Percentiles rank a stretch among this genome's conserved stretches.
Conservation (phyloP, 30 jellyfish, hydroid and myxozoan genomes). For the Catostylus mosaicus region DNA sequence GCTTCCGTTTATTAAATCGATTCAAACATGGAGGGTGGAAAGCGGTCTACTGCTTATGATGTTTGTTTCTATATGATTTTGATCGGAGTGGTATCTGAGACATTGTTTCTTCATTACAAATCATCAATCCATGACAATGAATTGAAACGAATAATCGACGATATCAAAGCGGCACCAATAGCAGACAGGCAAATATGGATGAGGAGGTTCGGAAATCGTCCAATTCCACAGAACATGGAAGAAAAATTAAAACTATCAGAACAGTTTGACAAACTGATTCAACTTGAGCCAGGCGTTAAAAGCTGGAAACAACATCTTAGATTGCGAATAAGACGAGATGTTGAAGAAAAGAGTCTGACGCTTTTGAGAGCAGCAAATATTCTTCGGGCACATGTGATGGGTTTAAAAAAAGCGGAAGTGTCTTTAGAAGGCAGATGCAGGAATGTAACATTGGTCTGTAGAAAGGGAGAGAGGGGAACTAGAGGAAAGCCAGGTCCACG, state of each 20-base stretch:
- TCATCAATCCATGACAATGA: background rate
- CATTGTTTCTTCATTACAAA: constrained; percentile 4
- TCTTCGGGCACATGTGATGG: background rate
- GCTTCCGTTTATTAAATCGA: too few relatives aligned
- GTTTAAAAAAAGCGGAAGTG: background rate
- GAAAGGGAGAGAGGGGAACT: constrained; percentile 28
- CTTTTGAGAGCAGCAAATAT: background rate
- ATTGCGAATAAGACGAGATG: background rate
- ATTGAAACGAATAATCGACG: background rate
- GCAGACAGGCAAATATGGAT: background rate
- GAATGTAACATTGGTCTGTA: constrained; percentile 6
- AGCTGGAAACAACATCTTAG: background rate
- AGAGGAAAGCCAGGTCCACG: constrained; percentile 13
- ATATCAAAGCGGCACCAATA: background rate
- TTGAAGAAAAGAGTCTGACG: background rate
- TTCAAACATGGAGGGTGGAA: too few relatives aligned
- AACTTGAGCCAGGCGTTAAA: background rate
- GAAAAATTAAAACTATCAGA: too few relatives aligned
- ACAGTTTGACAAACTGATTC: too few relatives aligned
- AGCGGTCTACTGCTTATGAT: too few relatives aligned
- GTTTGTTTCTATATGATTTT: too few relatives aligned
- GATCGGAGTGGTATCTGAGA: background rate
- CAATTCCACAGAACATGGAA: background rate
- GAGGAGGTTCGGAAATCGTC: background rate
- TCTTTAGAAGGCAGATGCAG: background rate